These are phyloP conservation scores for Aurelia sp. DNA, from an alignment of 30 jellyfish, hydroid and myxozoan species.

Conservation along the genomic window DNA sequence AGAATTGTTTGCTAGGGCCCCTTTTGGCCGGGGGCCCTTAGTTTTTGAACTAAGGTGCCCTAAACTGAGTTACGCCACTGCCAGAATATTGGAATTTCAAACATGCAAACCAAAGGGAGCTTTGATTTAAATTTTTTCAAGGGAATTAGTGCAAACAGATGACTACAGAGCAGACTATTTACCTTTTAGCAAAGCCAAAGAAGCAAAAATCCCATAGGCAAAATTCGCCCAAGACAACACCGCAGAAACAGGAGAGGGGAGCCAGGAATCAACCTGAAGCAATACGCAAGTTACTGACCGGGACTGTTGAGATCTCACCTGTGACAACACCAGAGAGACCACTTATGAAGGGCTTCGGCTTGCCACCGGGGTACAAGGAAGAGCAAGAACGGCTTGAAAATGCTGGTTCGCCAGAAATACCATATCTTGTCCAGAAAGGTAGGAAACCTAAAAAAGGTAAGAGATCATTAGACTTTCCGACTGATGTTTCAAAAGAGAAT, in stretches of 20 bases:
- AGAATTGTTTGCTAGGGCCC: too few relatives aligned
- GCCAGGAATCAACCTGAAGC: slow-evolving; percentile 83
- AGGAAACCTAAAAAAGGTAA: not conserved
- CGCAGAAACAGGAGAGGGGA: not conserved
- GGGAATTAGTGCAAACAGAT: too few relatives aligned
- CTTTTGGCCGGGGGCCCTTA: too few relatives aligned
- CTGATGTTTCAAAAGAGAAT: too few relatives aligned
- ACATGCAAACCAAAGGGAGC: too few relatives aligned
- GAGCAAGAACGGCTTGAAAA: not conserved
- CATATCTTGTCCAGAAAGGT: not conserved
- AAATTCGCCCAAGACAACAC: not conserved
- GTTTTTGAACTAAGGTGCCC: too few relatives aligned
- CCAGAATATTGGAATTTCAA: too few relatives aligned
- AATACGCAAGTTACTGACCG: slow-evolving; percentile 76
- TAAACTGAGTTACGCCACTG: too few relatives aligned
- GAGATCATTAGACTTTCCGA: too few relatives aligned
- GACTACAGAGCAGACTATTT: not conserved
- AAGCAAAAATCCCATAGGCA: not conserved
- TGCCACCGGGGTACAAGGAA: slow-evolving; percentile 19
- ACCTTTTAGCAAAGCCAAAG: slow-evolving; percentile 1
- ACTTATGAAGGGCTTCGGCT: slow-evolving; percentile 20
- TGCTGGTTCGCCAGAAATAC: not conserved
- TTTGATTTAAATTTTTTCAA: too few relatives aligned
- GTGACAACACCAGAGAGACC: slow-evolving; percentile 32
- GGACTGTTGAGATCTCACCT: slow-evolving; percentile 68